phyloP scores from a whole-genome alignment of 1,140 invertebrate species.

The Nasonia vitripennis region DNA sequence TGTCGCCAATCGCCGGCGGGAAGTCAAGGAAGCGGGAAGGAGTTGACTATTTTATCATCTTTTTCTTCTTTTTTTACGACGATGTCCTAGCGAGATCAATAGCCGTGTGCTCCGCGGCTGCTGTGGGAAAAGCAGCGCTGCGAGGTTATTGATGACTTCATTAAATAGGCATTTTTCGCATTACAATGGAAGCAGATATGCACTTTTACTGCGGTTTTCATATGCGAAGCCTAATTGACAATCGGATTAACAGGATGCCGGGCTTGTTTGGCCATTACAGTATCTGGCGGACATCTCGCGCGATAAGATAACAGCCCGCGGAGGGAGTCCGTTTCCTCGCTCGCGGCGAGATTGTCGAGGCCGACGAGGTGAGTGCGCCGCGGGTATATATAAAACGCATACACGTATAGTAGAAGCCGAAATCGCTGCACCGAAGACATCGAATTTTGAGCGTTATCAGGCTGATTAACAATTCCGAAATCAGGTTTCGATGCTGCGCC shows the following conservation, averaged over 20 bases:
- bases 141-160: too few relatives aligned
- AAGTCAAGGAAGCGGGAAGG: not conserved
- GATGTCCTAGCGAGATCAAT: too few relatives aligned
- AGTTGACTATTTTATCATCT: not conserved
- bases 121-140: too few relatives aligned
- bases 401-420: too few relatives aligned
- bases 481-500: conserved; percentile 2
- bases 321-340: too few relatives aligned
- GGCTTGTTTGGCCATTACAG: not conserved
- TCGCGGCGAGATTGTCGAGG: too few relatives aligned
- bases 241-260: not conserved
- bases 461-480: conserved; percentile 28
- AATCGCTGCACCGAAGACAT: not conserved
- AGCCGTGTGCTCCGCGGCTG: too few relatives aligned
- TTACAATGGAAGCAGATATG: not conserved
- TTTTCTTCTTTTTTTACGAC: not conserved
- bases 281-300: not conserved
- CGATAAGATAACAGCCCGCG: not conserved
- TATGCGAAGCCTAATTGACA: not conserved
- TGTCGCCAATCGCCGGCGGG: not conserved
- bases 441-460: not conserved
- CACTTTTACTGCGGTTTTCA: not conserved
- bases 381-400: too few relatives aligned
- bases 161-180: too few relatives aligned
- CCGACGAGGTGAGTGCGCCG: too few relatives aligned